Evolutionary conservation across 1,140 invertebrate species (phyloP).

Genomic region (Zelostemma sp.): DNA sequence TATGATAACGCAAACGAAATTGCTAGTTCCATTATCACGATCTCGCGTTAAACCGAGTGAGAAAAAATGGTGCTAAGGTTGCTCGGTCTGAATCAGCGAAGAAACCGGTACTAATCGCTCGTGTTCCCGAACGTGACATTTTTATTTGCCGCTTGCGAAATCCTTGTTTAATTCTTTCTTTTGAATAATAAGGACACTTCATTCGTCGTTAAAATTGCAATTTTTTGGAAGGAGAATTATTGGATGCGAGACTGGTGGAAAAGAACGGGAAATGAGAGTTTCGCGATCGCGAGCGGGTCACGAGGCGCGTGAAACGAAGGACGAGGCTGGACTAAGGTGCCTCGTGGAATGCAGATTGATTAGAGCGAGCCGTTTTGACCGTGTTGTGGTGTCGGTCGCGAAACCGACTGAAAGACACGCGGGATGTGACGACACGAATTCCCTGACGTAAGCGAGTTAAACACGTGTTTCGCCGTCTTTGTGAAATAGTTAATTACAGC

Average conservation of each 20-base stretch:
- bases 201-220: no score
- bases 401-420: background rate
- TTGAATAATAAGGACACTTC: no score
- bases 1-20: no score
- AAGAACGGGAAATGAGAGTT: background rate
- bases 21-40: background rate
- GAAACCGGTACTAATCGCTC: background rate
- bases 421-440: background rate
- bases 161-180: no score
- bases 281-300: background rate
- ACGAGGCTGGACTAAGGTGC: conserved; percentile 10
- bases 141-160: no score
- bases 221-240: no score
- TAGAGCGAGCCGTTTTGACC: conserved; percentile 3
- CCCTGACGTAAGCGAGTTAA: background rate
- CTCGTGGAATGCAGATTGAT: conserved; percentile 8
- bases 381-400: conserved; percentile 1
- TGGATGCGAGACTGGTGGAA: no score
- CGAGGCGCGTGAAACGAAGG: background rate
- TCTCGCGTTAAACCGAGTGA: background rate
- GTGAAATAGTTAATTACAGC: no score
- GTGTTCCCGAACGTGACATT: background rate
- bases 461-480: background rate
- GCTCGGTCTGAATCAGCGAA: background rate
- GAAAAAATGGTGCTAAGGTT: conserved; percentile 3